A percentile compares a stretch with the other conserved stretches of the same genome.
Conservation (phyloP, 2,888 invertebrate genomes). For the Papilio demoleus region DNA sequence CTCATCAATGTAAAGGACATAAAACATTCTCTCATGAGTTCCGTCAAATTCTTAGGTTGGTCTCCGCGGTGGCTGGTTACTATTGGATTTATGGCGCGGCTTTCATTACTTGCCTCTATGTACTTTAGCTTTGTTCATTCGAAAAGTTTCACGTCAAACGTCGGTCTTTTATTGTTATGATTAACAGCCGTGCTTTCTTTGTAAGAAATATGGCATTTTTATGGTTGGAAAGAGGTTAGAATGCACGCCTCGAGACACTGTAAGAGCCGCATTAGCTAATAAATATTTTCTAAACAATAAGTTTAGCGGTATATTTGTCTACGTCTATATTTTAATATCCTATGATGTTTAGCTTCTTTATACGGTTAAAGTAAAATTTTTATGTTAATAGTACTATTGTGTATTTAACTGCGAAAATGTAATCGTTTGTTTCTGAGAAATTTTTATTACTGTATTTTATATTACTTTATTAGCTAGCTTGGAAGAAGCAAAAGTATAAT, state of each 20-base stretch:
- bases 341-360: not conserved
- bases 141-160: slow-evolving; percentile 49
- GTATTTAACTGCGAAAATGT: slow-evolving; percentile 3
- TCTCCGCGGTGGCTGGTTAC: slow-evolving; percentile 58
- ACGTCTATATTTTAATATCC: slow-evolving; percentile 27
- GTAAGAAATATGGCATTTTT: slow-evolving; percentile 40
- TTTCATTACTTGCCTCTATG: slow-evolving; percentile 60
- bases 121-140: slow-evolving; percentile 55
- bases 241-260: slow-evolving; percentile 26
- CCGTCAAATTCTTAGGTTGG: slow-evolving; percentile 63
- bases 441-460: not conserved
- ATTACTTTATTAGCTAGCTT: not conserved
- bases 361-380: slow-evolving; percentile 11
- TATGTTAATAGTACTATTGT: slow-evolving; percentile 7
- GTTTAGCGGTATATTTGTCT: slow-evolving; percentile 10
- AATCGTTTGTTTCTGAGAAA: not conserved
- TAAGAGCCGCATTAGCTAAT: slow-evolving; percentile 32
- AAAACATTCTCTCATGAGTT: slow-evolving; percentile 64
- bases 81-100: slow-evolving; percentile 66
- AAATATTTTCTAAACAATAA: slow-evolving; percentile 40
- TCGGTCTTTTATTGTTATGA: slow-evolving; percentile 54
- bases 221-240: slow-evolving; percentile 35
- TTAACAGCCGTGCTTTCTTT: slow-evolving; percentile 44
- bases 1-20: slow-evolving; percentile 74
- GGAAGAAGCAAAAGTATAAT: not conserved